These are phyloP conservation scores for Aphelenchoides bicaudatus DNA, from an alignment of 2,888 invertebrate species.

Conservation along the genomic window DNA sequence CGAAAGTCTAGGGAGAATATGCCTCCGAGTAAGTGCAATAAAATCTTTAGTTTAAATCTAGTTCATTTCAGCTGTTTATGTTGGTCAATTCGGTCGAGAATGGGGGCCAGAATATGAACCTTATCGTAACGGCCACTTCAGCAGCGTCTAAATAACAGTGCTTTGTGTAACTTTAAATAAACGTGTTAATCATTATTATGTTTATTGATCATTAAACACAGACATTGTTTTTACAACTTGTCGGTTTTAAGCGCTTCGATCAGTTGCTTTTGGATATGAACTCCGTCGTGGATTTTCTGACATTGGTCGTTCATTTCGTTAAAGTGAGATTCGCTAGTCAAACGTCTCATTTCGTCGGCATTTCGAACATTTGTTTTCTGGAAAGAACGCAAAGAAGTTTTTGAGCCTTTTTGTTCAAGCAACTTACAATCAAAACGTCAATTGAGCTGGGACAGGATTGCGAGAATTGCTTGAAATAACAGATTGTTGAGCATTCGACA, in stretches of 20 bases:
- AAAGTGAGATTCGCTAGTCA: slow-evolving; percentile 22
- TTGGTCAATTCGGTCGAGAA: too few relatives aligned
- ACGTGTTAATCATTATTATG: too few relatives aligned
- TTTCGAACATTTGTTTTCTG: slow-evolving; percentile 31
- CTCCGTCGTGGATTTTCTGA: slow-evolving; percentile 26
- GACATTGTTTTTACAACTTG: background rate
- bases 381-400: slow-evolving; percentile 3
- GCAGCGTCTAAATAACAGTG: too few relatives aligned
- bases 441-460: slow-evolving; percentile 49
- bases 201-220: too few relatives aligned
- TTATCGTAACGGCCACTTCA: too few relatives aligned
- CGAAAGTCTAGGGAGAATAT: too few relatives aligned
- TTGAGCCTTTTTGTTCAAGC: background rate
- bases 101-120: too few relatives aligned
- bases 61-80: too few relatives aligned
- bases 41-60: too few relatives aligned
- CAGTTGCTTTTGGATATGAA: slow-evolving; percentile 21
- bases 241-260: slow-evolving; percentile 19
- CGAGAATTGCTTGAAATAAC: slow-evolving; percentile 51
- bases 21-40: too few relatives aligned
- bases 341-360: slow-evolving; percentile 33
- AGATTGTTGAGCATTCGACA: slow-evolving; percentile 55
- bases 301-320: slow-evolving; percentile 25
- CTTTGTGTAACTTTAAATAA: too few relatives aligned
- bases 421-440: slow-evolving; percentile 43